Percentiles rank a stretch among this genome's conserved stretches.
phyloP scores from a whole-genome alignment of 2,113 vertebrate species.

The Archilochus colubris region DNA sequence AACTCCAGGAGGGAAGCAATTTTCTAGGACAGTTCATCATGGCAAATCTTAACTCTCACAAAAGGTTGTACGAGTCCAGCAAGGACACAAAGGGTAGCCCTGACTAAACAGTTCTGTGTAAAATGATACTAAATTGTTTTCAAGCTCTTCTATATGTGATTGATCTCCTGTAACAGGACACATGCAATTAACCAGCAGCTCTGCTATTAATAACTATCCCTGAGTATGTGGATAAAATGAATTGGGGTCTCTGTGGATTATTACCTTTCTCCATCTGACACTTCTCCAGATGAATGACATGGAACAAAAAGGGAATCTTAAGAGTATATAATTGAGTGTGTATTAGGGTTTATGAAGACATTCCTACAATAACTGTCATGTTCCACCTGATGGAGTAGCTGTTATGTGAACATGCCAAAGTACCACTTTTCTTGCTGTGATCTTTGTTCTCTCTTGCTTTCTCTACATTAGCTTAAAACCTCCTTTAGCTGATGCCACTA shows the following conservation, averaged over 20 bases:
- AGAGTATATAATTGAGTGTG: slow-evolving; percentile 72
- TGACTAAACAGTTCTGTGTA: slow-evolving; percentile 16
- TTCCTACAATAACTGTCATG: slow-evolving; percentile 65
- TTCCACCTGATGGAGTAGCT: slow-evolving; percentile 66
- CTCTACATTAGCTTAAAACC: slow-evolving; percentile 52
- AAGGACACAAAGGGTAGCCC: background rate
- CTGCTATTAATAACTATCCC: slow-evolving; percentile 75
- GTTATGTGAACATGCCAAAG: slow-evolving; percentile 59
- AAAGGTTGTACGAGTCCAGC: background rate
- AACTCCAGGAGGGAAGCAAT: background rate
- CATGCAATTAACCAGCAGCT: slow-evolving; percentile 75
- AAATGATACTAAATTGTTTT: slow-evolving; percentile 41
- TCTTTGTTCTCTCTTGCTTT: slow-evolving; percentile 54
- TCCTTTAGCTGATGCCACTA: slow-evolving; percentile 24
- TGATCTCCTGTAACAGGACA: slow-evolving; percentile 69
- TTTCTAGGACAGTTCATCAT: background rate
- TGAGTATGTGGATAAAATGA: slow-evolving; percentile 61
- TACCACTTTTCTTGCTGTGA: slow-evolving; percentile 46
- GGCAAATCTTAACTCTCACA: background rate
- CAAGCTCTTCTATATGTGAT: slow-evolving; percentile 39
- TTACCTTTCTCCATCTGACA: slow-evolving; percentile 68
- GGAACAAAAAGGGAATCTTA: slow-evolving; percentile 66
- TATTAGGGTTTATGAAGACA: slow-evolving; percentile 70
- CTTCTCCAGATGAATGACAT: slow-evolving; percentile 70
- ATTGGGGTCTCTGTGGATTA: slow-evolving; percentile 64